Percentiles rank a stretch among this genome's conserved stretches.
Evolutionary conservation across 2,113 vertebrate species (phyloP).

Genomic region (Apodemus sylvaticus): DNA sequence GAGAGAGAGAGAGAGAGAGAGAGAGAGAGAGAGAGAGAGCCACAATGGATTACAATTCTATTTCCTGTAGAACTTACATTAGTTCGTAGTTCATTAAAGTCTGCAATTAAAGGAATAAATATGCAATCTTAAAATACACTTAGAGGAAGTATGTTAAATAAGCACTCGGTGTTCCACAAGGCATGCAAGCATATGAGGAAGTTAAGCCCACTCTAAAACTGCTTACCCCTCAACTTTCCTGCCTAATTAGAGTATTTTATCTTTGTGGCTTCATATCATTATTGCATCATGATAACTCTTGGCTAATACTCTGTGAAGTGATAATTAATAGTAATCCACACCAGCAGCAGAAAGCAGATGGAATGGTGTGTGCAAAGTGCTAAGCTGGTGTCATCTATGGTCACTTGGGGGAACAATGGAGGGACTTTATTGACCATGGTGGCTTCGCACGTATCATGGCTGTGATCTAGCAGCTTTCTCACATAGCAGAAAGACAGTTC

Average conservation of each 20-base stretch:
- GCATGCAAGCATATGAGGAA: constrained; percentile 71
- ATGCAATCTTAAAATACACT: constrained; percentile 80
- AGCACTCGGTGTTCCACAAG: constrained; percentile 72
- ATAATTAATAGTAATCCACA: constrained; percentile 83
- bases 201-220: constrained; percentile 80
- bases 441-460: constrained; percentile 82
- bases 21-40: neutral
- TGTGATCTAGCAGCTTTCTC: constrained; percentile 80
- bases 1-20: neutral
- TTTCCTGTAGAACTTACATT: constrained; percentile 70
- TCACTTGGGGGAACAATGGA: constrained; percentile 75
- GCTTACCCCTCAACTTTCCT: constrained; percentile 82
- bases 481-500: constrained; percentile 68
- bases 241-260: constrained; percentile 84
- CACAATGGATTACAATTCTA: constrained; percentile 57
- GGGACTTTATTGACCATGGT: constrained; percentile 80
- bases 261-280: constrained; percentile 80
- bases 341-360: constrained; percentile 75
- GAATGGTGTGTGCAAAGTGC: constrained; percentile 71
- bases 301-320: constrained; percentile 83
- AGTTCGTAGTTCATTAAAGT: constrained; percentile 71
- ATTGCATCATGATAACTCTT: constrained; percentile 78
- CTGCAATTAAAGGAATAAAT: constrained; percentile 78
- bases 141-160: constrained; percentile 77
- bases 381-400: constrained; percentile 73